These are phyloP conservation scores for Falco biarmicus DNA, from an alignment of 2,797 vertebrate genomes.

Conservation along the genomic window DNA sequence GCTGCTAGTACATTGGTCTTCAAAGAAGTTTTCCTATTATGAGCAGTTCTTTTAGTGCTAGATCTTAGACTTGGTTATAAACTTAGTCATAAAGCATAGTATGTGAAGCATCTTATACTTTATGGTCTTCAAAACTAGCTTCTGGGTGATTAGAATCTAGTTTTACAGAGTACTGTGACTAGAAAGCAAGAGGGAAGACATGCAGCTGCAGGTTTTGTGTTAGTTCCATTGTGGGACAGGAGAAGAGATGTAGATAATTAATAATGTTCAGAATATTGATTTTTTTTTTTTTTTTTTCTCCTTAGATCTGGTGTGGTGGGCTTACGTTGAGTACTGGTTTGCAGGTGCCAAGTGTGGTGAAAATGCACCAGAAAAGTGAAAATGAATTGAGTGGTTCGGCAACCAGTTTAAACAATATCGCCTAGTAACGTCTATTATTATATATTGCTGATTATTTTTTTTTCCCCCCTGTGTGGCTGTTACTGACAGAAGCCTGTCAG, in stretches of 20 bases:
- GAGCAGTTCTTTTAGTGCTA: neutral
- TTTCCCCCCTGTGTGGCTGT: constrained; percentile 53
- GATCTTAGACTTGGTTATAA: neutral
- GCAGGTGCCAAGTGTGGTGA: constrained; percentile 91
- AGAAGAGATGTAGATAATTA: neutral
- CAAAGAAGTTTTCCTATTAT: neutral
- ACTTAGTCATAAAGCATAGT: neutral
- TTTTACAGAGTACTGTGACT: neutral
- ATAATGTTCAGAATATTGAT: neutral
- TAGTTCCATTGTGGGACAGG: neutral
- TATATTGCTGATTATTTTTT: too few species aligned
- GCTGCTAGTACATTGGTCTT: neutral
- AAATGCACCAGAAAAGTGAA: constrained; percentile 85
- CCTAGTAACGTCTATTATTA: constrained; percentile 63
- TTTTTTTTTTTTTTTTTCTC: neutral
- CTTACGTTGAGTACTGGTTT: constrained; percentile 87
- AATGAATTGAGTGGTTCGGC: constrained; percentile 82
- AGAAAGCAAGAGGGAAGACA: neutral
- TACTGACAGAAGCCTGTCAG: constrained; percentile 59
- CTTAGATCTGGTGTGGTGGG: constrained; percentile 92
- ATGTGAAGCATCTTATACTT: neutral
- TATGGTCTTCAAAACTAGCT: neutral
- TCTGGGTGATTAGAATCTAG: neutral
- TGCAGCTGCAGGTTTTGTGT: neutral
- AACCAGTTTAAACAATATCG: constrained; percentile 81